Evolutionary conservation across 1,140 invertebrate species (phyloP), one percentile per base, ranked within the genome.

Genomic region (Anthonomus grandis): DNA sequence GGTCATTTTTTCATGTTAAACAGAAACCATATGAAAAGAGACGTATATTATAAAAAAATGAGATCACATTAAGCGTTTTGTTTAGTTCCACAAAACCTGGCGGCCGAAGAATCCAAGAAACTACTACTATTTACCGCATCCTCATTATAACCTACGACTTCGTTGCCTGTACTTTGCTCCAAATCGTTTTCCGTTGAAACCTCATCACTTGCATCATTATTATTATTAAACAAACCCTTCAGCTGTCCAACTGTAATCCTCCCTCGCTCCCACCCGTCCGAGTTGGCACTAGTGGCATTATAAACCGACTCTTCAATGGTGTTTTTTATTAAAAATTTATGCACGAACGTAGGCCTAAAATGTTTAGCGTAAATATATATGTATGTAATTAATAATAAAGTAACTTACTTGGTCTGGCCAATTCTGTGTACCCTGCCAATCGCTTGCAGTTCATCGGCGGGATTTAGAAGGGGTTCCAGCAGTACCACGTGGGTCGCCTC

Each of bases 401-500:
- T 27, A 52, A 44, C 2, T 61, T 61, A 81, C 82, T 78, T 88
- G 0, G 79, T 87, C 73, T 92, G 89, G 0, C 89, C 89, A 63
- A 92, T 89, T 27, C 89, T 76, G 74, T 91, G 85, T 8, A 92
- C 78, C 59, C 89, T 73, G 0, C 87, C 88, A 49, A 92, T 84
- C 3, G 89, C 89, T 75, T 92, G 89, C 3, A 84, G 66, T 65
- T 90, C 87, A 60, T 86, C 83, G 2, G 82, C 85, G 9, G 82
- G 79, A 72, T 90, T 88, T 0, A 91, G 72, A 24, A 89, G 78
- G 0, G 89, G 89, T 64, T 92, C 89, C 4, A 87, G 81, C 3
- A 92, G 74, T 19, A 92, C 76, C 0, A 91, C 83, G 74, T 91
- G 87, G 9, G 82, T 86, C 1, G 89, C 89, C 74, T 92, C 89